Conservation (phyloP, 2,888 invertebrate genomes). For the Brachyptera putata region DNA sequence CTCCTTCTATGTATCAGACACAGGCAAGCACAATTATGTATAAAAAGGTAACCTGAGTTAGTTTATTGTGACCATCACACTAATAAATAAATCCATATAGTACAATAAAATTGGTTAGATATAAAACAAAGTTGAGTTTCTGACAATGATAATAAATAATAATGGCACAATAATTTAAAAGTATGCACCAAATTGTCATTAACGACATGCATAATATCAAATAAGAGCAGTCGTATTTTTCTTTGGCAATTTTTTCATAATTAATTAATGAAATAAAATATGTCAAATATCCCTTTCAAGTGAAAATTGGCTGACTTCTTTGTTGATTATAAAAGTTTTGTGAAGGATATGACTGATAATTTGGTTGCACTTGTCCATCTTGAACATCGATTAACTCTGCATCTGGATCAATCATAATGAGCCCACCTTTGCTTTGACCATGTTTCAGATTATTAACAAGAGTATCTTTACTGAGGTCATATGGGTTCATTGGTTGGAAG, state of each 20-base stretch:
- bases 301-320: conserved; percentile 1
- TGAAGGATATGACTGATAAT: neutral
- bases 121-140: neutral
- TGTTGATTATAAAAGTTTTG: conserved; percentile 10
- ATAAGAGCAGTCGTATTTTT: neutral
- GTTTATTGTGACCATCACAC: conserved; percentile 9
- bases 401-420: conserved; percentile 24
- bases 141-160: neutral
- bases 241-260: conserved; percentile 2
- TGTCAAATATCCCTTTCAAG: neutral
- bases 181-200: neutral
- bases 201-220: neutral
- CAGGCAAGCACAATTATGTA: no score
- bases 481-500: neutral
- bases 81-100: conserved; percentile 10
- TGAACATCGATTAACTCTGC: conserved; percentile 23
- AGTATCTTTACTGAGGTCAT: conserved; percentile 21
- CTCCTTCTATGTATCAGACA: no score
- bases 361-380: neutral
- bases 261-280: neutral
- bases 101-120: neutral
- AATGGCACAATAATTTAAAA: no score
- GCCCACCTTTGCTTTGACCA: conserved; percentile 18
- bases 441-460: conserved; percentile 14
- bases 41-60: conserved; percentile 13